Conservation (phyloP, 2,113 vertebrate genomes). For the Aphelocoma coerulescens region DNA sequence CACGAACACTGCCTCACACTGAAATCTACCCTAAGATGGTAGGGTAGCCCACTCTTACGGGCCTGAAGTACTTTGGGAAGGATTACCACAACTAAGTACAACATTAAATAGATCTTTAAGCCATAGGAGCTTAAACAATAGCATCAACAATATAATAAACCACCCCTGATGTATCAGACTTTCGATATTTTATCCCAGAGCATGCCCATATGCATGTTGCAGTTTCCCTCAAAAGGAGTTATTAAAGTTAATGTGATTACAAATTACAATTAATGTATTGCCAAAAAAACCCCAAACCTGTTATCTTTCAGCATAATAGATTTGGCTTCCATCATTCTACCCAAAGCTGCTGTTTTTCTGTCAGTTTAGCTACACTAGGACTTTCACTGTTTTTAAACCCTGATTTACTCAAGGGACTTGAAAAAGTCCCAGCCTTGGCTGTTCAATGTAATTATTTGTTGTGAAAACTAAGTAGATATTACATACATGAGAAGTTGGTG, state of each 20-base stretch:
- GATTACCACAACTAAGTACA: neutral
- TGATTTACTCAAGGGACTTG: neutral
- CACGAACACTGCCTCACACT: neutral
- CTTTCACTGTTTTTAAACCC: neutral
- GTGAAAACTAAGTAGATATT: neutral
- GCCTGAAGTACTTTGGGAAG: neutral
- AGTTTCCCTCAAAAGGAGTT: neutral
- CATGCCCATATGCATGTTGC: neutral
- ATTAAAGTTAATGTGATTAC: neutral
- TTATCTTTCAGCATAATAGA: neutral
- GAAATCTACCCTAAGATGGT: neutral
- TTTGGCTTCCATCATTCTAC: neutral
- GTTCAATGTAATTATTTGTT: neutral
- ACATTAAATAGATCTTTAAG: neutral
- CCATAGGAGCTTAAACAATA: neutral
- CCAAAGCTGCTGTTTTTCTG: neutral
- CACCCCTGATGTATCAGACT: neutral
- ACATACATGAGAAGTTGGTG: neutral
- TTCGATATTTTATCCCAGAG: neutral
- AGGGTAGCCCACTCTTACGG: neutral
- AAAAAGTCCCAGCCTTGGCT: neutral
- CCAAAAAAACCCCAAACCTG: neutral
- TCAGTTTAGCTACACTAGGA: neutral
- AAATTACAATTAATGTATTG: neutral
- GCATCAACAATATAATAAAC: neutral